A percentile compares a stretch with the other conserved stretches of the same genome.
Evolutionary conservation across 1,140 invertebrate genomes (phyloP).

Genomic region (Araneus ventricosus): DNA sequence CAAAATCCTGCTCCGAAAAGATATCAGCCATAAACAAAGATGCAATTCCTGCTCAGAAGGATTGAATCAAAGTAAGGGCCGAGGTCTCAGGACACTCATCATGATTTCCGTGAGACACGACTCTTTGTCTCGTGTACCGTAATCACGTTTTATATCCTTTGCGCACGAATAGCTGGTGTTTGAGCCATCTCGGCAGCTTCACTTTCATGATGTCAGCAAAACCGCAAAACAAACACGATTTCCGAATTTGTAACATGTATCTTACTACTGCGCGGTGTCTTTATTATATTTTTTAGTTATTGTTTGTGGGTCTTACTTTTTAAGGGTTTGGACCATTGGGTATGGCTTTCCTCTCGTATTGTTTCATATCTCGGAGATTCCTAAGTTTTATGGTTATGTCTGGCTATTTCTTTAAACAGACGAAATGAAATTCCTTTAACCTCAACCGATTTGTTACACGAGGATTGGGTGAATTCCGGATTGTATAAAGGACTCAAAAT

Average conservation of each 20-base stretch:
- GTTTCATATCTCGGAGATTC: conserved; percentile 33
- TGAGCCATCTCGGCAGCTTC: conserved; percentile 8
- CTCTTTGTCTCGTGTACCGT: conserved; percentile 38
- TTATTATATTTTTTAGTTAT: conserved; percentile 18
- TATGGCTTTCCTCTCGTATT: background rate
- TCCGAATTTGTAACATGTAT: conserved; percentile 39
- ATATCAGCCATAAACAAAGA: conserved; percentile 66
- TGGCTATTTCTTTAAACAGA: conserved; percentile 36
- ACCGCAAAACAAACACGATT: conserved; percentile 38
- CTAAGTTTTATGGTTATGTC: conserved; percentile 49
- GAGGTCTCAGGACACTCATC: conserved; percentile 51
- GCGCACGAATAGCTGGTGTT: conserved; percentile 44
- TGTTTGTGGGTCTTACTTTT: background rate
- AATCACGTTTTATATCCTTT: conserved; percentile 69
- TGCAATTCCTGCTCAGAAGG: conserved; percentile 39
- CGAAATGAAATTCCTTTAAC: conserved; percentile 38
- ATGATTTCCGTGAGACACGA: conserved; percentile 45
- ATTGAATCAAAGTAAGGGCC: conserved; percentile 42
- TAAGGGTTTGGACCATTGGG: conserved; percentile 20
- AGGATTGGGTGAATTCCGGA: background rate
- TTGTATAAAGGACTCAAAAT: background rate
- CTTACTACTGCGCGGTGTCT: background rate
- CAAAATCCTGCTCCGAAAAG: conserved; percentile 32
- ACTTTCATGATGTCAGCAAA: conserved; percentile 50
- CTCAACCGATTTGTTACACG: conserved; percentile 26